Evolutionary conservation across 2,113 vertebrate species (phyloP).

Genomic region (Anoplopoma fimbria): DNA sequence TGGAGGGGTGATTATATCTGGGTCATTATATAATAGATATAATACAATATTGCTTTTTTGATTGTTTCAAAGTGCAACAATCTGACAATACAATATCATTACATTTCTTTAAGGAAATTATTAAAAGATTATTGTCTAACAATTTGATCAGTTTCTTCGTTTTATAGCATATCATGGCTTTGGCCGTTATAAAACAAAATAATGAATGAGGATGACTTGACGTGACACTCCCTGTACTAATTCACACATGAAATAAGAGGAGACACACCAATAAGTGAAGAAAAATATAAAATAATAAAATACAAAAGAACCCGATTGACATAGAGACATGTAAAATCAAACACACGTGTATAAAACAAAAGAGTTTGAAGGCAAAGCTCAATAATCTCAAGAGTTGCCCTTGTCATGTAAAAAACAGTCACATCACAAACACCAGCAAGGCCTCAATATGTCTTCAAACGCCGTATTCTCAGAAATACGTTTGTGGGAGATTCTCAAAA

Average conservation of each 20-base stretch:
- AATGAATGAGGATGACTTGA: constrained; percentile 11
- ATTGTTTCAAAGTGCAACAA: not conserved
- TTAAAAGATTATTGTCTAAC: not conserved
- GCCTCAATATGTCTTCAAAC: constrained; percentile 45
- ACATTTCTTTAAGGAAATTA: not conserved
- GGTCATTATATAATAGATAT: not conserved
- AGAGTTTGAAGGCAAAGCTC: constrained; percentile 51
- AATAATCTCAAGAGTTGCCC: constrained; percentile 12
- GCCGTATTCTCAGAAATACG: constrained; percentile 1
- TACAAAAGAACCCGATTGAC: constrained; percentile 32
- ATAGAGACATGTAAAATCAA: constrained; percentile 58
- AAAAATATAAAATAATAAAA: constrained; percentile 55
- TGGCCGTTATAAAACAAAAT: constrained; percentile 50
- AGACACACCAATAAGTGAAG: constrained; percentile 15
- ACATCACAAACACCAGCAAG: constrained; percentile 59
- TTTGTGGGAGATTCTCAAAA: not conserved
- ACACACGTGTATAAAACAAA: constrained; percentile 51
- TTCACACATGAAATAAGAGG: constrained; percentile 15
- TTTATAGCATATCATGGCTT: constrained; percentile 24
- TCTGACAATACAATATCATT: not conserved
- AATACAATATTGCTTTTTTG: not conserved
- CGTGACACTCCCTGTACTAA: constrained; percentile 6
- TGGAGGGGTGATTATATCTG: not conserved
- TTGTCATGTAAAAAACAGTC: constrained; percentile 37
- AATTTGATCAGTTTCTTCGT: not conserved